These are phyloP conservation scores for Sphecodes monilicornis DNA, from an alignment of 2,888 invertebrate genomes.

Conservation along the genomic window DNA sequence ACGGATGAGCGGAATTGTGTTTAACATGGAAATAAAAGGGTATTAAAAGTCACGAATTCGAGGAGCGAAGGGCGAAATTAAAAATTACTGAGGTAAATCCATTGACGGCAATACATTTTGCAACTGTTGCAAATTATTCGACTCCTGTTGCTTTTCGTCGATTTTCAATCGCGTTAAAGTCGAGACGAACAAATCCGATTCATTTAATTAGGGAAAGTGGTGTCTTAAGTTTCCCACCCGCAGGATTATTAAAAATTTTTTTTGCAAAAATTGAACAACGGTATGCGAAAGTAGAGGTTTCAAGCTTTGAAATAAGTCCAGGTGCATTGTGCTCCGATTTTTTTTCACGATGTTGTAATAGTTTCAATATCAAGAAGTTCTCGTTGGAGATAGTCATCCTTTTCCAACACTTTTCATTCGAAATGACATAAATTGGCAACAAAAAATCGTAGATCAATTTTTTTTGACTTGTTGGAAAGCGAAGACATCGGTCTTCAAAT, in stretches of 20 bases:
- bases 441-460: no score
- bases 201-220: no score
- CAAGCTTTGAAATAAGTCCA: neutral
- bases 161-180: neutral
- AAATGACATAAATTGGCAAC: no score
- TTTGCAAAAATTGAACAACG: neutral
- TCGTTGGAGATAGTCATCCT: no score
- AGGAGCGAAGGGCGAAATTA: neutral
- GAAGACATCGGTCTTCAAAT: no score
- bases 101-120: neutral
- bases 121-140: neutral
- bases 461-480: no score
- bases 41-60: neutral
- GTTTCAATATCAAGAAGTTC: no score
- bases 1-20: neutral
- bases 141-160: neutral
- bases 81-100: neutral
- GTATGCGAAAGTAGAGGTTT: neutral
- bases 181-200: neutral
- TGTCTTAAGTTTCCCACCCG: no score
- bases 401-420: no score
- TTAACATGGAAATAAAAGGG: conserved; percentile 10
- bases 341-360: no score
- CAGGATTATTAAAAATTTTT: no score
- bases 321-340: no score